Evolutionary conservation across 2,797 vertebrate species (phyloP).

Genomic region (Anolis apletophallus): DNA sequence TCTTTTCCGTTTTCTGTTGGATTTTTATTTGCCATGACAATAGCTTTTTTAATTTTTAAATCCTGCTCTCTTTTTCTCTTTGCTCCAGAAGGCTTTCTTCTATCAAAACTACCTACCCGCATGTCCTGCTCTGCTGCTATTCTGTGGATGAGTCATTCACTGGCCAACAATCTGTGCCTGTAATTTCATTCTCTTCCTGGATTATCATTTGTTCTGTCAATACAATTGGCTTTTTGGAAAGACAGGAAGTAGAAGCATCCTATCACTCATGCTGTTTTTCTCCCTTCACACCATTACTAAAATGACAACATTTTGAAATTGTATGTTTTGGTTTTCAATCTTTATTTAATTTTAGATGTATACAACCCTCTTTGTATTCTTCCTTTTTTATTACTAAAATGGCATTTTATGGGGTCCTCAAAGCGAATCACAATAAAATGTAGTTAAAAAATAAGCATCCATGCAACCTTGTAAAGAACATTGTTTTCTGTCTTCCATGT

Average conservation of each 20-base stretch:
- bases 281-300: neutral
- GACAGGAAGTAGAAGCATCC: neutral
- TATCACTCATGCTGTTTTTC: slow-evolving; percentile 21
- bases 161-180: neutral
- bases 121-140: slow-evolving; percentile 29
- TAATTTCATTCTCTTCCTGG: slow-evolving; percentile 30
- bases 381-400: neutral
- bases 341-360: slow-evolving; percentile 5
- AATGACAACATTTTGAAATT: slow-evolving; percentile 1
- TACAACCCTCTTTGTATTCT: neutral
- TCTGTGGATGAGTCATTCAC: neutral
- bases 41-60: slow-evolving; percentile 16
- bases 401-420: neutral
- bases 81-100: slow-evolving; percentile 3
- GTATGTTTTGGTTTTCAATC: neutral
- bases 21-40: neutral
- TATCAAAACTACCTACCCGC: slow-evolving; percentile 8
- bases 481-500: neutral
- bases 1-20: neutral
- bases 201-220: slow-evolving; percentile 30
- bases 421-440: neutral
- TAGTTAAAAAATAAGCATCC: neutral
- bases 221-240: slow-evolving; percentile 34
- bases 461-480: neutral
- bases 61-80: neutral